Conservation (phyloP, 2,888 invertebrate species). For the Rhamnusium bicolor region DNA sequence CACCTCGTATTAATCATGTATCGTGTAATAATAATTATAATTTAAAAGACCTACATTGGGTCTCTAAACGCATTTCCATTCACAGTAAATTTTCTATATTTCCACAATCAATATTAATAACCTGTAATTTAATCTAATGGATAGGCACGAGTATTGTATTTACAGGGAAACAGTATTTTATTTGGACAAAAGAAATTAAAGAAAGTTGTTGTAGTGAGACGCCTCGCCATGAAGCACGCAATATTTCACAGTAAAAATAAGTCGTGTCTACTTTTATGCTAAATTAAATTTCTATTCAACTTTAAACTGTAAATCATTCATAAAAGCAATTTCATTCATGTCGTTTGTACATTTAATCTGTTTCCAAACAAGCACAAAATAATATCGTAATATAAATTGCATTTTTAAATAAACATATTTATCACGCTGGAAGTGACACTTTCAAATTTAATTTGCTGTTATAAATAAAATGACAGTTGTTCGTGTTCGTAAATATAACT, state of each 20-base stretch:
- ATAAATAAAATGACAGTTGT: constrained; percentile 25
- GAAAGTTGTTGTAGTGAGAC: constrained; percentile 2
- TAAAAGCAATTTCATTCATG: constrained; percentile 22
- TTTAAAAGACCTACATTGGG: no score
- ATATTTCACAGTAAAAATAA: constrained; percentile 18
- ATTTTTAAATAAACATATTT: constrained; percentile 23
- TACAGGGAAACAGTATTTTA: background rate
- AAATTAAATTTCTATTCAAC: constrained; percentile 26
- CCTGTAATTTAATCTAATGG: background rate
- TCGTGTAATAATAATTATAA: no score
- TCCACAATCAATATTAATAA: background rate
- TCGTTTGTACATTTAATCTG: constrained; percentile 23
- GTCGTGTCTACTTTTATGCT: constrained; percentile 17
- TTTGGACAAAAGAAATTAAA: constrained; percentile 6
- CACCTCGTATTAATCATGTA: no score
- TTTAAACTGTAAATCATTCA: constrained; percentile 29
- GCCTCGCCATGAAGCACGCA: constrained; percentile 5
- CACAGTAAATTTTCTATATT: background rate
- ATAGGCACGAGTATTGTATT: constrained; percentile 1
- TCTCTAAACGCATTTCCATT: background rate
- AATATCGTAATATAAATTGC: constrained; percentile 26
- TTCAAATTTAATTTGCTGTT: constrained; percentile 16
- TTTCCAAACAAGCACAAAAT: constrained; percentile 12
- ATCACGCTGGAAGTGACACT: constrained; percentile 7
- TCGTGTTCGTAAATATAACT: background rate